A percentile compares a stretch with the other conserved stretches of the same genome.
phyloP scores from a whole-genome alignment of 1,140 invertebrate species.

The Apocrypta bakeri region DNA sequence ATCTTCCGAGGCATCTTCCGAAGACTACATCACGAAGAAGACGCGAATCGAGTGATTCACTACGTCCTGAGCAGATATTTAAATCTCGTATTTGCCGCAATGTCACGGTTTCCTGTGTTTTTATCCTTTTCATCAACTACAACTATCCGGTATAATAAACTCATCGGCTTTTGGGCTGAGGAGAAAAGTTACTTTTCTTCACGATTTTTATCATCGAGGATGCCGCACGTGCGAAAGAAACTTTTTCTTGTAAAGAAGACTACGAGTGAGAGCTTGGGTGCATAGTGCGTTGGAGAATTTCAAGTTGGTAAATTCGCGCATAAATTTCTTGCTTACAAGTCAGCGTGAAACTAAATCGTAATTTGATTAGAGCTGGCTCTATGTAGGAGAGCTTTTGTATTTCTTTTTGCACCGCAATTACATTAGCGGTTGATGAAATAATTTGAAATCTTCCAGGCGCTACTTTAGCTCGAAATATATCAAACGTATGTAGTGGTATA shows the following conservation, averaged over 20 bases:
- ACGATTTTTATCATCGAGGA: neutral
- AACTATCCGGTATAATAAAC: neutral
- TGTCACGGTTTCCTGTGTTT: neutral
- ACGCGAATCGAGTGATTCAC: neutral
- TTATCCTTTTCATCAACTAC: neutral
- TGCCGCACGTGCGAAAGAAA: neutral
- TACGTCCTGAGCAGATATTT: neutral
- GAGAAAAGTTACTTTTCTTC: constrained; percentile 4
- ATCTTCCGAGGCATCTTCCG: too few species aligned
- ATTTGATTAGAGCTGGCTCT: neutral
- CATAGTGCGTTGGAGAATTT: neutral
- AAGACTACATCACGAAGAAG: too few species aligned
- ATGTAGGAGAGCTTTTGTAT: too few species aligned
- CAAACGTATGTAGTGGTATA: too few species aligned
- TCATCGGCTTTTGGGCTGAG: too few species aligned
- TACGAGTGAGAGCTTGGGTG: too few species aligned
- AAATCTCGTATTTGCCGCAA: neutral
- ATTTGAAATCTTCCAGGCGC: too few species aligned
- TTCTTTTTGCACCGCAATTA: too few species aligned
- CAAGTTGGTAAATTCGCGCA: neutral
- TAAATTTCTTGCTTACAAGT: neutral
- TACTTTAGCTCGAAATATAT: too few species aligned
- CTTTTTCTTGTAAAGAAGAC: too few species aligned
- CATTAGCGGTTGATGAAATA: too few species aligned
- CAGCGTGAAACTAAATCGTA: neutral